Conservation (phyloP, 2,797 vertebrate species). For the Chaetodon trifasciatus region DNA sequence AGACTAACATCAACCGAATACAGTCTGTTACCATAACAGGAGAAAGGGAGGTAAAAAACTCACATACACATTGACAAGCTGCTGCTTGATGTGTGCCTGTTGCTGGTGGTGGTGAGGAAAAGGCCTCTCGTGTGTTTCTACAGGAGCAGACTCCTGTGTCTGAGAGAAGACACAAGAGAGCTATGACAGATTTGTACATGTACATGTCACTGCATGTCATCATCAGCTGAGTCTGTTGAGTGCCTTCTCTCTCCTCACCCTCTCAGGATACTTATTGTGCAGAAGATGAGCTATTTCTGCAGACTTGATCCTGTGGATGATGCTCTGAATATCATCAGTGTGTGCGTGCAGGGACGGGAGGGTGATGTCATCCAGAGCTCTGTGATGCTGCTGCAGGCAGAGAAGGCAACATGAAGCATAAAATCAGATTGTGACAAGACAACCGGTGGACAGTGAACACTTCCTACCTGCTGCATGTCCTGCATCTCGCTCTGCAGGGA, state of each 20-base stretch:
- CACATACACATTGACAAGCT: conserved; percentile 86
- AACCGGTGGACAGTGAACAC: background rate
- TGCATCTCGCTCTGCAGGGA: conserved; percentile 84
- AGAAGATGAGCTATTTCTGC: conserved; percentile 71
- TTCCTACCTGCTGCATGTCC: conserved; percentile 80
- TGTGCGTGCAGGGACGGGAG: conserved; percentile 59
- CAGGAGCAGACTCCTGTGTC: conserved; percentile 70
- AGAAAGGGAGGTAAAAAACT: conserved; percentile 70
- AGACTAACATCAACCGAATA: conserved; percentile 65
- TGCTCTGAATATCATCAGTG: conserved; percentile 72
- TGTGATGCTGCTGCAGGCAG: conserved; percentile 59
- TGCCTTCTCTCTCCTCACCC: conserved; percentile 61
- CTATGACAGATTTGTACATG: conserved; percentile 15
- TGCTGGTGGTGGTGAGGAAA: conserved; percentile 72
- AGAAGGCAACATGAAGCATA: background rate
- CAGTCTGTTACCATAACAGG: conserved; percentile 77
- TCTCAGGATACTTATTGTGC: conserved; percentile 69
- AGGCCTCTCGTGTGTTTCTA: conserved; percentile 73
- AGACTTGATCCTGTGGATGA: conserved; percentile 80
- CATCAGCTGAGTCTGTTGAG: background rate
- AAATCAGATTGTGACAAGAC: background rate
- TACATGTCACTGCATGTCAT: background rate
- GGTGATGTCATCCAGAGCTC: conserved; percentile 66
- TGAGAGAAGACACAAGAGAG: conserved; percentile 20
- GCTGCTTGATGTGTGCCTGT: conserved; percentile 80